Base-by-base conservation (phyloP, 2,113 vertebrate species). In the Pipra filicauda region DNA sequence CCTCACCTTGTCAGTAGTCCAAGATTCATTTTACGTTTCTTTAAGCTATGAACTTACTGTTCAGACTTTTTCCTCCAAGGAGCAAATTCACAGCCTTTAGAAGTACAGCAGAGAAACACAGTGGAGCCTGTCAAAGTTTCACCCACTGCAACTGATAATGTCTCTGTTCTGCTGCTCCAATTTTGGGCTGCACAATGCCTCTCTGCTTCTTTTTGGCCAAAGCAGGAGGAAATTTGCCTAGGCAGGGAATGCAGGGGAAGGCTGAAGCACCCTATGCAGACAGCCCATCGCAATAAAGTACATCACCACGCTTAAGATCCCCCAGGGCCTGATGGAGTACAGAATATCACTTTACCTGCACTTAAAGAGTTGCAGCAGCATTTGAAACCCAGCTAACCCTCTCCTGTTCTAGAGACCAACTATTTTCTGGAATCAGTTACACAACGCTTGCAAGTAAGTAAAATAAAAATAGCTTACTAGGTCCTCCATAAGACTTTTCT, bases 11-110 rank as follows among this genome's bases (percentile, higher is more conserved):
- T 87, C 95, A 85, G 62, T 46, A 84, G 37, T 55, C 43, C 82
- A 91, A 93, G 71, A 91, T 44, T 85, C 49, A 65, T 84, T 83
- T 83, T 54, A 67, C 35, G 46, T 64, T 75, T 92, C 88, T 92
- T 41, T 26, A 91, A 98, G 69, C 70, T 96, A 95, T 88, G 82
- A 95, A 92, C 4, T 92, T 71, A 91, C 74, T 92, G 78, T 72
- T 95, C 81, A 43, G 69, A 91, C 39, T 62, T 96, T 81, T 78
- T 77, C 43, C 43, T 84, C n/a, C 73, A 84, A 46, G 41, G 15
- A 79, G 66, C 57, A 94, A 85, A 74, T 5, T 33, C 79, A 51
- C 0, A 22, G 55, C 67, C 22, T 67, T 65, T 35, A 52, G 62
- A 58, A 79, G 69, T 82, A 86, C 57, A 70, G 64, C 28, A 66